Percentiles rank a stretch among this genome's conserved stretches.
Conservation (phyloP, 2,888 invertebrate genomes). For the Hypena proboscidalis region DNA sequence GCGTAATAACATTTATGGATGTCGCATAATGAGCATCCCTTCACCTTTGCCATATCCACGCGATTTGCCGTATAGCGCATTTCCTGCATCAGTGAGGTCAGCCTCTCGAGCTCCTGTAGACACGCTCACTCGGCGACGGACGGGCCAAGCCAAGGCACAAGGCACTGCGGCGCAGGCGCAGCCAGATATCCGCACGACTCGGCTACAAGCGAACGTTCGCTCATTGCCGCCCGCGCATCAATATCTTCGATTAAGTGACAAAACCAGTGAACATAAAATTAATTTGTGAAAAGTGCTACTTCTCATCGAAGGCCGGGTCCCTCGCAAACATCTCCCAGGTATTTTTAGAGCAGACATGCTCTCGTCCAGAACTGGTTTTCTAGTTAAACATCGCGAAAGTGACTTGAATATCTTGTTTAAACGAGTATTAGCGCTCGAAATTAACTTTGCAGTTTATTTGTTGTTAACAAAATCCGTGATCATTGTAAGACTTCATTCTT, state of each 20-base stretch:
- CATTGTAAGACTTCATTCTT: neutral
- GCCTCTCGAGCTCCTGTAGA: conserved; percentile 29
- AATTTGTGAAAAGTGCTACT: conserved; percentile 55
- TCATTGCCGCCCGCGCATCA: conserved; percentile 43
- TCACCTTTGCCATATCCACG: conserved; percentile 55
- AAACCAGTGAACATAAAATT: conserved; percentile 52
- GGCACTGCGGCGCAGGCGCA: conserved; percentile 8
- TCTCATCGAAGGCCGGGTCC: conserved; percentile 48
- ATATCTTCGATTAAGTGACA: conserved; percentile 47
- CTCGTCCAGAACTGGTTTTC: conserved; percentile 64
- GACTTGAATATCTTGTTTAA: conserved; percentile 33
- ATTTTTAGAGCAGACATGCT: conserved; percentile 63
- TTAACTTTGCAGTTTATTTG: conserved; percentile 5
- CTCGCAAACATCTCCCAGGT: conserved; percentile 57
- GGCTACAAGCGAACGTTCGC: conserved; percentile 53
- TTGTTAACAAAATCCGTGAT: neutral
- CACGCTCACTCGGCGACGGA: conserved; percentile 13
- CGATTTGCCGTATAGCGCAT: conserved; percentile 40
- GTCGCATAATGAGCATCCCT: conserved; percentile 5
- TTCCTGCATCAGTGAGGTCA: conserved; percentile 70
- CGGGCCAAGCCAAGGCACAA: conserved; percentile 21
- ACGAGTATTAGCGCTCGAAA: conserved; percentile 9
- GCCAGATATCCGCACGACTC: conserved; percentile 53
- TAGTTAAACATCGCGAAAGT: conserved; percentile 62
- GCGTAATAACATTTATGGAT: neutral